Conservation (phyloP, 2,888 invertebrate genomes). For the Autographa gamma region DNA sequence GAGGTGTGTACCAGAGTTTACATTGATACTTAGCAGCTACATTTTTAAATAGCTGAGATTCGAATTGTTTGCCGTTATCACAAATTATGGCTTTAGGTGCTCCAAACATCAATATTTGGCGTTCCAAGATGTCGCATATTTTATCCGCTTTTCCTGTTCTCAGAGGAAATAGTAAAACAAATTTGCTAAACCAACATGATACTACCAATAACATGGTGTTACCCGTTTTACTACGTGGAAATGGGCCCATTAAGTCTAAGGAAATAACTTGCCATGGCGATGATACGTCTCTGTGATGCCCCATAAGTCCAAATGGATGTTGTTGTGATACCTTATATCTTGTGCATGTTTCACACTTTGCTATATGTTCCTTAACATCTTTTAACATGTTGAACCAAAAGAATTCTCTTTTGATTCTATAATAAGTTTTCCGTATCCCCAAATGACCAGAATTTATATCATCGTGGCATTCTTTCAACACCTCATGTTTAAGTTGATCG, state of each 20-base stretch:
- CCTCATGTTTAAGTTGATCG: not conserved
- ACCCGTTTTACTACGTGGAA: slow-evolving; percentile 8
- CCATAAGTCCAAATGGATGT: no score
- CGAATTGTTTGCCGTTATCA: slow-evolving; percentile 8
- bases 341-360: no score
- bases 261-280: slow-evolving; percentile 13
- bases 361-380: no score
- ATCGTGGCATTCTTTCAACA: slow-evolving; percentile 7
- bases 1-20: not conserved
- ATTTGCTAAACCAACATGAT: slow-evolving; percentile 15
- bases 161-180: slow-evolving; percentile 3
- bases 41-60: not conserved
- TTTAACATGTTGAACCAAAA: no score
- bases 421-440: not conserved
- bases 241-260: slow-evolving; percentile 10
- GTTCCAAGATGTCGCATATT: slow-evolving; percentile 13
- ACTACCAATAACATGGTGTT: slow-evolving; percentile 14
- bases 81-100: no score
- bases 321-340: no score
- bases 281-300: slow-evolving; percentile 3
- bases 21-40: not conserved
- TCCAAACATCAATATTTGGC: no score
- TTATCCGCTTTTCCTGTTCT: slow-evolving; percentile 10
- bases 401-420: no score
- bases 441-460: slow-evolving; percentile 1